phyloP scores from a whole-genome alignment of 2,113 vertebrate species.

The Emydocephalus ijimae region DNA sequence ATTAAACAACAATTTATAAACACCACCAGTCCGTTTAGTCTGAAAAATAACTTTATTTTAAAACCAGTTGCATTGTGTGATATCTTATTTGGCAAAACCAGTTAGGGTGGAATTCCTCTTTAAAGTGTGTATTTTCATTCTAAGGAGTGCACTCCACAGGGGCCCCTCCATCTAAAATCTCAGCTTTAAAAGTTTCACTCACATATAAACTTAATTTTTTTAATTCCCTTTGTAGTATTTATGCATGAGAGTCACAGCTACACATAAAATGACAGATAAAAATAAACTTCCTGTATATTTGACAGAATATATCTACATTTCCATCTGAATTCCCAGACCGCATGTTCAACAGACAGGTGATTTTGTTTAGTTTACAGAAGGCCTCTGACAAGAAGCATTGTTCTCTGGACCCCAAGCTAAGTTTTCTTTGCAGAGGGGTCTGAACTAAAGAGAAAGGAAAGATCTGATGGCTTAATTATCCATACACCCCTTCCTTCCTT shows the following conservation, averaged over 20 bases:
- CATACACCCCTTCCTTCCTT: constrained; percentile 10
- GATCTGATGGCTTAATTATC: constrained; percentile 48
- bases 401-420: constrained; percentile 38
- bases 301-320: constrained; percentile 57
- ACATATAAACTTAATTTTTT: constrained; percentile 36
- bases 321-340: constrained; percentile 39
- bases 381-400: constrained; percentile 33
- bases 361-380: constrained; percentile 32
- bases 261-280: constrained; percentile 54
- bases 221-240: constrained; percentile 53
- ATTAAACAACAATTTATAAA: not conserved
- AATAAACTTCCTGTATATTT: constrained; percentile 54
- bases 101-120: constrained; percentile 63
- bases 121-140: constrained; percentile 14
- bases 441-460: constrained; percentile 46
- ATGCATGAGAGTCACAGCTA: constrained; percentile 60
- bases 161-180: constrained; percentile 34
- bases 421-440: not conserved
- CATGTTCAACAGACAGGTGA: constrained; percentile 37
- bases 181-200: constrained; percentile 45
- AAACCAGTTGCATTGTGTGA: constrained; percentile 73
- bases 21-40: constrained; percentile 57
- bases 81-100: constrained; percentile 67
- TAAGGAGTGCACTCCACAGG: constrained; percentile 36
- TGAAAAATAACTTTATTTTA: constrained; percentile 82